Base-by-base conservation (phyloP, 2,888 invertebrate genomes). In the Spodoptera picta region DNA sequence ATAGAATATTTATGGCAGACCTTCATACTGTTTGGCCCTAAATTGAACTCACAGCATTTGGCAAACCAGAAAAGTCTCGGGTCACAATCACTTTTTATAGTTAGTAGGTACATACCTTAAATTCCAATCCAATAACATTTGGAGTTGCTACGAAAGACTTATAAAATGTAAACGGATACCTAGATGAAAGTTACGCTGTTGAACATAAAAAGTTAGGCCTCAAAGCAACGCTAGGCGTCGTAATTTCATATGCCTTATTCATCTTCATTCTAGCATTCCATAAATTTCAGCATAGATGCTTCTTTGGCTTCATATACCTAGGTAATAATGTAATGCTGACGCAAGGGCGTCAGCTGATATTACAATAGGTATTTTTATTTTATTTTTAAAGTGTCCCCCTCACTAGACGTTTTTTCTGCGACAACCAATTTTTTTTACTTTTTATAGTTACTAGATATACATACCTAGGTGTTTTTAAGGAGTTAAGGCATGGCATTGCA, bases 121-220 rank as follows among this genome's bases (percentile, higher is more conserved):
- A 50, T 51, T 63, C 51, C 27, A 19, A 31, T 14, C 43, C 51
- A 42, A 51, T 54, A 27, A 43, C 11, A 61, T n/a, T 66, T 36
- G n/a, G 10, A 52, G 27, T 41, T 51, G 31, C 47, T 42, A 51
- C 46, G 11, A 50, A 23, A 7, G 52, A 65, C 24, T 70, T 54
- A 41, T 50, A 45, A 41, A 46, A 68, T 65, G 65, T 71, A 71
- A 49, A 68, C 43, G 23, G 43, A 59, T 53, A 58, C 47, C 42
- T 58, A 36, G 23, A 53, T 45, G 19, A 51, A 59, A 73, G 68
- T 46, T 68, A 43, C 46, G 43, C 62, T 52, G 31, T 53, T 52
- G 19, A 64, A 56, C 31, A 56, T 52, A 53, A 71, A 65, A 56
- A 65, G 44, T 56, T 65, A 45, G 52, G 48, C 57, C 52, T 53